Evolutionary conservation across 2,113 vertebrate species (phyloP), one percentile per base, ranked within the genome.

Genomic region (Rhinopithecus roxellana): DNA sequence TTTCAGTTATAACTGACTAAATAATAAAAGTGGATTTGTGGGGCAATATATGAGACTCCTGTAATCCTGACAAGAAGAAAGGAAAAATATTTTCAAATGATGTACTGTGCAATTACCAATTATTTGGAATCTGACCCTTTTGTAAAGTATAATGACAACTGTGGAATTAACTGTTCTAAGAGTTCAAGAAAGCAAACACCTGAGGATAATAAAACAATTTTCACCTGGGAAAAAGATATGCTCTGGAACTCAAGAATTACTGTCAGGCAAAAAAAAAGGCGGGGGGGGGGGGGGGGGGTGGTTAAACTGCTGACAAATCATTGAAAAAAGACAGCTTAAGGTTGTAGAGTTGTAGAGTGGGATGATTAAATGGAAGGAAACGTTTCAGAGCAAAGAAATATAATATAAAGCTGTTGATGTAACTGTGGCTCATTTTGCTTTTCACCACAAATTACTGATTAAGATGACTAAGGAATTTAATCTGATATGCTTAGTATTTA

Each of bases 91-190:
- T 87, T 94, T 64, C 67, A 93, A 90, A 43, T 52, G 90, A 97
- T 81, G 25, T 35, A 93, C 88, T 77, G 22, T 74, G 77, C 40
- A 97, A 91, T 82, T 90, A 89, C 82, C 80, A 95, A 95, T 97
- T 96, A 97, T 86, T 89, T 97, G 97, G 74, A 97, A 97, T 78
- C 23, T 2, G 88, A 97, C 85, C 84, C 93, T 89, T 89, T 93
- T 94, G 83, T 81, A 75, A 95, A 95, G 61, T 78, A 93, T 81
- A 93, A 81, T 78, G 90, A 82, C 52, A 59, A 72, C 84, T 97
- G 97, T 86, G 30, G 45, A 95, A 77, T 86, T 27, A 90, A 67
- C 14, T 79, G 22, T 95, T 97, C 78, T 87, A 50, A 89, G 70
- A 69, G 27, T 88, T 97, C 95, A 81, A 87, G 81, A 80, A 97